phyloP scores from a whole-genome alignment of 2,888 invertebrate genomes.

The Drosophila macrospina region DNA sequence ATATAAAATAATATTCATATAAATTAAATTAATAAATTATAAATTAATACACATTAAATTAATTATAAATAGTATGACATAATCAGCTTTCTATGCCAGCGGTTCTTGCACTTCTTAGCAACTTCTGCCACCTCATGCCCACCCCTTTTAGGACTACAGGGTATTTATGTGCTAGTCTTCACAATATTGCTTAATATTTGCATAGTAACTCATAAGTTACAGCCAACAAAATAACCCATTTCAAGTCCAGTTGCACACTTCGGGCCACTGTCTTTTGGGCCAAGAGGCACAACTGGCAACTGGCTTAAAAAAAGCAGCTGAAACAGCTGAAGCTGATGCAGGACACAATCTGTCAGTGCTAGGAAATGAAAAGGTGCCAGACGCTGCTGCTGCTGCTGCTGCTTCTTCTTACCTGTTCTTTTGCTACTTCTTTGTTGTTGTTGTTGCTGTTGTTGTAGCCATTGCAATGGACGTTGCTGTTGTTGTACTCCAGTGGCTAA shows the following conservation, averaged over 20 bases:
- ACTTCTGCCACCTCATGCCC: neutral
- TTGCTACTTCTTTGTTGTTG: no score
- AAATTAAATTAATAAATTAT: no score
- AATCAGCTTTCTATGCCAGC: no score
- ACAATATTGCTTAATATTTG: conserved; percentile 14
- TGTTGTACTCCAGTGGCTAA: conserved; percentile 58
- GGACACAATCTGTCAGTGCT: conserved; percentile 27
- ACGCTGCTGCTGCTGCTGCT: conserved; percentile 13
- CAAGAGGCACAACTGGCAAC: neutral
- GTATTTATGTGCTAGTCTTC: neutral
- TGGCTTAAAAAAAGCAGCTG: conserved; percentile 21
- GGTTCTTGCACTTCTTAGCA: no score
- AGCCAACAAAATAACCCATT: conserved; percentile 33
- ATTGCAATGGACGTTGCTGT: conserved; percentile 12
- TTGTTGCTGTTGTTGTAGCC: conserved; percentile 10
- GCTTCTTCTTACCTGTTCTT: no score
- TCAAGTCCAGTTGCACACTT: conserved; percentile 41
- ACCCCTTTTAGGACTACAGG: neutral
- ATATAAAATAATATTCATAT: no score
- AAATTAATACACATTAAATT: no score
- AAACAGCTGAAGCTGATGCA: conserved; percentile 13
- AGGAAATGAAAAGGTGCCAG: conserved; percentile 38
- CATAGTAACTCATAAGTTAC: conserved; percentile 37
- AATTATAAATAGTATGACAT: no score
- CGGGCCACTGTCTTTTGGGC: conserved; percentile 9